Evolutionary conservation across 1,140 invertebrate genomes (phyloP), one percentile per base, ranked within the genome.

Genomic region (Drosophila nannoptera): DNA sequence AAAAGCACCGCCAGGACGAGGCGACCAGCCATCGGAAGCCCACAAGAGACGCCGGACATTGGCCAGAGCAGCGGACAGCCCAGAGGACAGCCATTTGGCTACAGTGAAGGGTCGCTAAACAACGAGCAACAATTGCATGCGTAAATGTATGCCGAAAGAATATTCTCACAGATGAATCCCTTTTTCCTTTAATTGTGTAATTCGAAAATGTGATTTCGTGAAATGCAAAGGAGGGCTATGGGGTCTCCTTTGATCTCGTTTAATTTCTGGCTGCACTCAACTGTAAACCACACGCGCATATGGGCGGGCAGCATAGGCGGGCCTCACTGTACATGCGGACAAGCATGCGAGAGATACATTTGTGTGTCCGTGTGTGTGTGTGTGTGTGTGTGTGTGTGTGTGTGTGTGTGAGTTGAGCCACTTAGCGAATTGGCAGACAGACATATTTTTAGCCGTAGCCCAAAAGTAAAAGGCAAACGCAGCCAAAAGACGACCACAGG

Each of bases 391-490:
- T 33, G 32, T 31, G 48, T 43, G 11, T 16, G 35, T 38, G 31
- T 36, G 35, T 48, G 32, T 48, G 42, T 46, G 73, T 60, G 56
- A 49, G 46, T 76, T 69, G 75, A 77, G 80, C 78, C 80, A 82
- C 78, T 82, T 82, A 82, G 65, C 73, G 80, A 83, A 83, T 84
- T 82, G 78, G 80, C 80, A 56, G 78, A 73, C 80, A 56, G 78
- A 75, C 80, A 83, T 83, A 84, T 83, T 83, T 83, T 84, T 80
- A 83, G 69, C 69, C 36, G 55, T 67, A 69, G 58, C 64, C 69
- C 60, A 66, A 77, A 77, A 81, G 65, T 73, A 80, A 81, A 75
- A 80, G 66, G 61, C 67, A 65, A 62, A 65, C 61, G 61, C 67
- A 58, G 59, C 65, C 45, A 66, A 56, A 56, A 55, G 53, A 3